Evolutionary conservation across 2,113 vertebrate genomes (phyloP).

Genomic region (Syngnathus floridae): DNA sequence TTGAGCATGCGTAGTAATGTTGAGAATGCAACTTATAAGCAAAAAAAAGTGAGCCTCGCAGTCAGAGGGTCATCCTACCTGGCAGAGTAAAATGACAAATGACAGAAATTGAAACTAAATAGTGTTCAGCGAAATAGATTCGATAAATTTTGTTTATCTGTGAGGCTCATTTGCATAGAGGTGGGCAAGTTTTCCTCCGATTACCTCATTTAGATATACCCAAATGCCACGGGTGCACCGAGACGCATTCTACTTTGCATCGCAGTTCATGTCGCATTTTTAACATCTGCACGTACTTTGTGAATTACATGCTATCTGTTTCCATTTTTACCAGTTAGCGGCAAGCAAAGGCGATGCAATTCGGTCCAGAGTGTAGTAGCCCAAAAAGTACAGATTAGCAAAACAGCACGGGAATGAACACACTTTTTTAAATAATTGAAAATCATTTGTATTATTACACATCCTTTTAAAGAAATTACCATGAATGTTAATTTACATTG

Average conservation of each 20-base stretch:
- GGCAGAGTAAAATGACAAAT: neutral
- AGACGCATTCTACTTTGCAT: no score
- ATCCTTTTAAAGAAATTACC: slow-evolving; percentile 58
- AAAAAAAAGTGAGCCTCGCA: slow-evolving; percentile 23
- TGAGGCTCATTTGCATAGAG: no score
- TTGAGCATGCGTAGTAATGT: slow-evolving; percentile 67
- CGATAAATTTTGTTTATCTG: no score
- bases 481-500: neutral
- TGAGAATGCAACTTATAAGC: slow-evolving; percentile 35
- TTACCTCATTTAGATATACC: no score
- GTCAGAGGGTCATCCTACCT: neutral
- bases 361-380: no score
- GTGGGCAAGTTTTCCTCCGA: no score
- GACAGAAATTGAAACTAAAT: neutral
- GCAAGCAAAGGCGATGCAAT: no score
- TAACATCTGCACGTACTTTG: no score
- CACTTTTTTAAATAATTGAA: slow-evolving; percentile 7
- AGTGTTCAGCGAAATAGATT: neutral
- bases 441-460: slow-evolving; percentile 78
- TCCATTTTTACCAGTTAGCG: no score
- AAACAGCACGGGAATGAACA: neutral
- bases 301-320: no score
- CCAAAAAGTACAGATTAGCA: neutral
- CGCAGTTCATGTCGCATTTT: no score
- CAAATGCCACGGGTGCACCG: no score